Evolutionary conservation across 2,888 invertebrate genomes (phyloP).

Genomic region (Gortyna flavago): DNA sequence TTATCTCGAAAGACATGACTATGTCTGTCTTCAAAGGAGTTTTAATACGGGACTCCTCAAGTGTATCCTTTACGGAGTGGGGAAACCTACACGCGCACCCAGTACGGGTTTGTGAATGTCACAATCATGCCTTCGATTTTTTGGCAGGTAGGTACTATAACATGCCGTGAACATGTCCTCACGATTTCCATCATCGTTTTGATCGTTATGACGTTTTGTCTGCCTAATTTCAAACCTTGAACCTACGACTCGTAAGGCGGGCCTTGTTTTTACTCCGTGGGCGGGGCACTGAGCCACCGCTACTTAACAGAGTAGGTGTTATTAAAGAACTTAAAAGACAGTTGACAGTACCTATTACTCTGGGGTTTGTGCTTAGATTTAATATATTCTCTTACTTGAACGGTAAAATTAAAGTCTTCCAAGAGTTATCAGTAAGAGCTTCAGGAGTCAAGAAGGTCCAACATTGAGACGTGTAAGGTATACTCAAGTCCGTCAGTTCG

Average conservation of each 20-base stretch:
- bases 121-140: too few relatives aligned
- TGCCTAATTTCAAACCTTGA: neutral
- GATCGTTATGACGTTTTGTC: neutral
- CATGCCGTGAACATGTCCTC: too few relatives aligned
- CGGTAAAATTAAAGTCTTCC: conserved; percentile 95
- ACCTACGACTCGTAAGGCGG: neutral
- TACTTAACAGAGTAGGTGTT: neutral
- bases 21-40: too few relatives aligned
- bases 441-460: conserved; percentile 96
- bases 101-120: too few relatives aligned
- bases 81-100: too few relatives aligned
- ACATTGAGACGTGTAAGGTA: conserved; percentile 95
- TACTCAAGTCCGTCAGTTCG: conserved; percentile 92
- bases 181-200: too few relatives aligned
- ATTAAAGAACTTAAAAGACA: neutral
- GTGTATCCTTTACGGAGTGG: too few relatives aligned
- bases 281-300: neutral
- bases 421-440: conserved; percentile 94
- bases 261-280: too few relatives aligned
- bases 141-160: too few relatives aligned
- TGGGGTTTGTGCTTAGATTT: neutral
- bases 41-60: too few relatives aligned
- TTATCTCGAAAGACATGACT: too few relatives aligned
- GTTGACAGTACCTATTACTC: neutral
- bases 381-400: conserved; percentile 90